These are phyloP conservation scores for Epinotia nisella DNA, from an alignment of 2,888 invertebrate genomes.

Conservation along the genomic window DNA sequence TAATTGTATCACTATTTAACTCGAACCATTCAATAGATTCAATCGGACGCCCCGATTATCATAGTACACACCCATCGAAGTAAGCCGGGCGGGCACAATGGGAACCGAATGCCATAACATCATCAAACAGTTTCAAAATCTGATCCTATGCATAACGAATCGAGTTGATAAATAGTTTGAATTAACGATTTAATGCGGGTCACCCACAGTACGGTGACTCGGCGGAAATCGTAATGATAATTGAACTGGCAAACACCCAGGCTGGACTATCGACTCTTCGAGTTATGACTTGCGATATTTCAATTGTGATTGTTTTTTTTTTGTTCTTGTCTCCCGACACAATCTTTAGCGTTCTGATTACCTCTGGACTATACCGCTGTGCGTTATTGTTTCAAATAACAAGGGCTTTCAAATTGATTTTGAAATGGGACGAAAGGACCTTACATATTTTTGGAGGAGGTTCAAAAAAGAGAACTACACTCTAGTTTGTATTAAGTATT, in stretches of 20 bases:
- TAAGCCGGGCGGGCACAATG: conserved; percentile 76
- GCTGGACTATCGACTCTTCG: conserved; percentile 75
- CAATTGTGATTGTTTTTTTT: conserved; percentile 79
- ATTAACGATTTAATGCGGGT: conserved; percentile 85
- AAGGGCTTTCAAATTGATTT: conserved; percentile 45
- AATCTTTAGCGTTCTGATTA: conserved; percentile 84
- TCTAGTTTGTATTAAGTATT: too few relatives aligned
- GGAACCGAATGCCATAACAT: conserved; percentile 76
- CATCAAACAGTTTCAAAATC: conserved; percentile 83
- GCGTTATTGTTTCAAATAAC: conserved; percentile 74
- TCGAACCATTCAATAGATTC: conserved; percentile 70
- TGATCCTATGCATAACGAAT: conserved; percentile 84
- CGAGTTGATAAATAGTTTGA: conserved; percentile 84
- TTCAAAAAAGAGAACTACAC: neutral
- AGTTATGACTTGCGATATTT: conserved; percentile 83
- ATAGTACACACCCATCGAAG: conserved; percentile 82
- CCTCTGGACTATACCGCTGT: conserved; percentile 79
- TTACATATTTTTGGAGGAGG: neutral
- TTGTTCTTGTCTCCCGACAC: conserved; percentile 80
- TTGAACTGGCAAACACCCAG: conserved; percentile 85
- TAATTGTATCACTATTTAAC: conserved; percentile 54
- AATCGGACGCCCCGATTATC: conserved; percentile 77
- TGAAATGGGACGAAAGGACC: conserved; percentile 13
- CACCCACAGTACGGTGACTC: conserved; percentile 82
- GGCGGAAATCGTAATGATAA: conserved; percentile 81